Conservation (phyloP, 2,797 vertebrate genomes). For the Enteromius argenteus region DNA sequence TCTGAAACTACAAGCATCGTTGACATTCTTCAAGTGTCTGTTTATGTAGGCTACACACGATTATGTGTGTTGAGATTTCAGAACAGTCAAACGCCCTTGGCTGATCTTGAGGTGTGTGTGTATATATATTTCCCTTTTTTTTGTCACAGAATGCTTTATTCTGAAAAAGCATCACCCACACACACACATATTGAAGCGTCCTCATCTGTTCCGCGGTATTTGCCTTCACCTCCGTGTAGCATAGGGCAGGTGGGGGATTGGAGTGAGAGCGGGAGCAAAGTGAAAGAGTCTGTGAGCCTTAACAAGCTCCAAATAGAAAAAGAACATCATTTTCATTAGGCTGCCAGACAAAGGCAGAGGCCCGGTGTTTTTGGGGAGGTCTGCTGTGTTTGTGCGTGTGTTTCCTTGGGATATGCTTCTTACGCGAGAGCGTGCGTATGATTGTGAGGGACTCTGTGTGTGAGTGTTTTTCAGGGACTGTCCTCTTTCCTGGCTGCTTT, state of each 20-base stretch:
- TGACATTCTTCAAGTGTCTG: slow-evolving; percentile 17
- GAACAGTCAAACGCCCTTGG: not conserved
- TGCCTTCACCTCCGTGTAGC: slow-evolving; percentile 61
- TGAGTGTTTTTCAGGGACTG: slow-evolving; percentile 47
- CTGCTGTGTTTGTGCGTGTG: slow-evolving; percentile 71
- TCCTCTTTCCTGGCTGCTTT: slow-evolving; percentile 79
- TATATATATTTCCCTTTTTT: not conserved
- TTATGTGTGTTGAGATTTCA: slow-evolving; percentile 8
- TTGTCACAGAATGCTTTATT: not conserved
- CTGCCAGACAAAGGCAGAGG: slow-evolving; percentile 99
- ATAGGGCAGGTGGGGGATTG: slow-evolving; percentile 48
- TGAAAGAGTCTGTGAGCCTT: slow-evolving; percentile 76
- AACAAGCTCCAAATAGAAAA: slow-evolving; percentile 98
- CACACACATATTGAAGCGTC: not conserved
- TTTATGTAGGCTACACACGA: not conserved
- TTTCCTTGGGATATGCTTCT: slow-evolving; percentile 35
- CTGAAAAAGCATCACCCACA: not conserved
- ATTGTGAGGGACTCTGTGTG: slow-evolving; percentile 33
- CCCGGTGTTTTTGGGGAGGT: slow-evolving; percentile 97
- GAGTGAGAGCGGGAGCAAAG: slow-evolving; percentile 50
- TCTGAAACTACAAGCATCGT: not conserved
- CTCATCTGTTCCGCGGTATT: slow-evolving; percentile 18
- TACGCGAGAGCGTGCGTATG: slow-evolving; percentile 11
- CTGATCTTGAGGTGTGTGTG: not conserved
- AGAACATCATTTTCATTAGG: slow-evolving; percentile 99